Percentiles rank a stretch among this genome's conserved stretches.
Conservation (phyloP, 2,113 vertebrate genomes). For the Podiceps cristatus region DNA sequence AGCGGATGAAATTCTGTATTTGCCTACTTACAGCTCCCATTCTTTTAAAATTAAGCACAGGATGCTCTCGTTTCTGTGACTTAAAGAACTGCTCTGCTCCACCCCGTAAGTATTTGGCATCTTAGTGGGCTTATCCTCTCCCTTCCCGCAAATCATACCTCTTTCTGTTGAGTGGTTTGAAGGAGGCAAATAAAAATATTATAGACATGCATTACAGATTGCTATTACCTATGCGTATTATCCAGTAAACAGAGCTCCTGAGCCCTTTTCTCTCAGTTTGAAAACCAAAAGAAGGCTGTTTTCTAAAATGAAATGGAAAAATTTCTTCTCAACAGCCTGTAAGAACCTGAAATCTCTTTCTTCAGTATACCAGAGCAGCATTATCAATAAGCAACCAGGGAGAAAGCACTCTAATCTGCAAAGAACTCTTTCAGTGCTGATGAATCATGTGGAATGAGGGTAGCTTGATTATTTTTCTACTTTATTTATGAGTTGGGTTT, state of each 20-base stretch:
- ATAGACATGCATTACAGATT: neutral
- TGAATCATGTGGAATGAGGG: neutral
- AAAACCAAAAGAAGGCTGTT: neutral
- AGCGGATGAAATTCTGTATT: neutral
- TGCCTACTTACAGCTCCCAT: neutral
- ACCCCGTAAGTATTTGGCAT: neutral
- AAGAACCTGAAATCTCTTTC: neutral
- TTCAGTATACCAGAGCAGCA: neutral
- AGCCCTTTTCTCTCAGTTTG: neutral
- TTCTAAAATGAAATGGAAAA: neutral
- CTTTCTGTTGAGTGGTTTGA: neutral
- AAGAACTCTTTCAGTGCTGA: neutral
- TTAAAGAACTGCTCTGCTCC: neutral
- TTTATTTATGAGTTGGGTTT: neutral
- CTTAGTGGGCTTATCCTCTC: neutral
- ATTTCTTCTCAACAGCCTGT: neutral
- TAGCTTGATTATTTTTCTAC: neutral
- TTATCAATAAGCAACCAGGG: neutral
- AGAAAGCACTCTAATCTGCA: neutral
- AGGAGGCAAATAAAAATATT: neutral
- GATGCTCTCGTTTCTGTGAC: neutral
- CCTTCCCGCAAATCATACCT: neutral
- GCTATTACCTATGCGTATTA: neutral
- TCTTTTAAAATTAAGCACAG: neutral
- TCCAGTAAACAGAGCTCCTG: neutral